Evolutionary conservation across 2,888 invertebrate genomes (phyloP).

Genomic region (Nymphalis c-album): DNA sequence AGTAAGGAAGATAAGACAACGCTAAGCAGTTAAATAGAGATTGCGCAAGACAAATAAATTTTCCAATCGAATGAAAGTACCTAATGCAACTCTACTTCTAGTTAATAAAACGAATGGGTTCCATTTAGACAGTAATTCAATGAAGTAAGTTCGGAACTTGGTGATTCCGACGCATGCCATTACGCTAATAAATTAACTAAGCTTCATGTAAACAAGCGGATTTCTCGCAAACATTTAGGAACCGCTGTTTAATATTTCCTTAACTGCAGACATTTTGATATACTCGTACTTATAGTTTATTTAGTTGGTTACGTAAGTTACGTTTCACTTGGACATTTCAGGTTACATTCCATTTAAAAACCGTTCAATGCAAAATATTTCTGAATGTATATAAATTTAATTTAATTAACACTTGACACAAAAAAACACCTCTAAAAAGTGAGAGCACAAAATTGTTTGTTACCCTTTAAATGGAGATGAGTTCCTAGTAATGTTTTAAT

Average conservation of each 20-base stretch:
- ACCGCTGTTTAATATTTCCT: conserved; percentile 18
- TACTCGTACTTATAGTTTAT: neutral
- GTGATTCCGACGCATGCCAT: conserved; percentile 7
- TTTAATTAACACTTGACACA: too few species aligned
- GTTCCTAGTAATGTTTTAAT: too few species aligned
- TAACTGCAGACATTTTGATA: neutral
- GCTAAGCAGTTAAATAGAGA: neutral
- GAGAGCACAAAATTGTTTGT: too few species aligned
- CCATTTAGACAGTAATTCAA: conserved; percentile 25
- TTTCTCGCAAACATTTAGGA: conserved; percentile 25
- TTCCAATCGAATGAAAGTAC: conserved; percentile 5
- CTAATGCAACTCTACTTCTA: conserved; percentile 5
- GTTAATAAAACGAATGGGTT: conserved; percentile 29
- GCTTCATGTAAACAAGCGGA: conserved; percentile 24
- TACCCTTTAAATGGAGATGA: too few species aligned
- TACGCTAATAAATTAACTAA: conserved; percentile 27
- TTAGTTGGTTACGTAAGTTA: too few species aligned
- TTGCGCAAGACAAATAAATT: conserved; percentile 6
- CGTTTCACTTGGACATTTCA: too few species aligned
- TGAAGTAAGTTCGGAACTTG: conserved; percentile 21
- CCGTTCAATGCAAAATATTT: too few species aligned
- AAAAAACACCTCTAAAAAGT: too few species aligned
- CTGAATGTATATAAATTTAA: too few species aligned
- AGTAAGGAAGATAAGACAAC: neutral
- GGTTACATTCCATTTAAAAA: too few species aligned